A percentile compares a stretch with the other conserved stretches of the same genome.
Evolutionary conservation across 2,888 invertebrate species (phyloP).

Genomic region (Drosophila atripex): DNA sequence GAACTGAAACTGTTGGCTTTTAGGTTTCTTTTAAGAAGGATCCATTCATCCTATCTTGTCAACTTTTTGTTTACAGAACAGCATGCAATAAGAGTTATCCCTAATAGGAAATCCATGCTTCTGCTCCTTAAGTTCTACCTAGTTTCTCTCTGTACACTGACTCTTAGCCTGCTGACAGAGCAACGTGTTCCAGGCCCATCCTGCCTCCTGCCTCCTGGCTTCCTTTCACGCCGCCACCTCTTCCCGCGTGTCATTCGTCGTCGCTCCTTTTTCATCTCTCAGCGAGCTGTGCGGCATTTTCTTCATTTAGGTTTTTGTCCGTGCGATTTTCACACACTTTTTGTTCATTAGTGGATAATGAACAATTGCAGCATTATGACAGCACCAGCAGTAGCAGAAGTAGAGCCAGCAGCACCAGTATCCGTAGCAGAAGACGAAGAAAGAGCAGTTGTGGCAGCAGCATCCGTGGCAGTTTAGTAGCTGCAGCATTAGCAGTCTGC

Average conservation of each 20-base stretch:
- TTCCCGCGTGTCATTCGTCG: conserved; percentile 64
- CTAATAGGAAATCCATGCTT: not conserved
- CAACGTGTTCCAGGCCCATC: conserved; percentile 66
- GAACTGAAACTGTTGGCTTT: not conserved
- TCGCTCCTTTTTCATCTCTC: conserved; percentile 65
- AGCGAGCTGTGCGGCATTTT: conserved; percentile 71
- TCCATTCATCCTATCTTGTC: not conserved
- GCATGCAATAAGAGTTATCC: not conserved
- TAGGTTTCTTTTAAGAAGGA: not conserved
- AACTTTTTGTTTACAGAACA: not conserved
- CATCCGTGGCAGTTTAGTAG: conserved; percentile 30
- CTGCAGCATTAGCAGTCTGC: conserved; percentile 53
- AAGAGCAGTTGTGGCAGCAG: conserved; percentile 13
- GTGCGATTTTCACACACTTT: conserved; percentile 74
- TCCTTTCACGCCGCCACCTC: conserved; percentile 1
- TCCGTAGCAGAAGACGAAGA: conserved; percentile 5
- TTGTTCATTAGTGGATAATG: conserved; percentile 83
- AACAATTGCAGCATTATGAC: conserved; percentile 81
- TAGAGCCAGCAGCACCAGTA: conserved; percentile 11
- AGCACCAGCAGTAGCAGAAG: conserved; percentile 54
- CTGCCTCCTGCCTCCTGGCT: conserved; percentile 1
- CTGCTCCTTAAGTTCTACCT: too few species aligned
- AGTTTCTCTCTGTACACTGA: conserved; percentile 39
- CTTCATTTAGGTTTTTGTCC: conserved; percentile 74
- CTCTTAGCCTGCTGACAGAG: conserved; percentile 73